phyloP scores from a whole-genome alignment of 2,888 invertebrate genomes.

The Pardosa pseudoannulata region DNA sequence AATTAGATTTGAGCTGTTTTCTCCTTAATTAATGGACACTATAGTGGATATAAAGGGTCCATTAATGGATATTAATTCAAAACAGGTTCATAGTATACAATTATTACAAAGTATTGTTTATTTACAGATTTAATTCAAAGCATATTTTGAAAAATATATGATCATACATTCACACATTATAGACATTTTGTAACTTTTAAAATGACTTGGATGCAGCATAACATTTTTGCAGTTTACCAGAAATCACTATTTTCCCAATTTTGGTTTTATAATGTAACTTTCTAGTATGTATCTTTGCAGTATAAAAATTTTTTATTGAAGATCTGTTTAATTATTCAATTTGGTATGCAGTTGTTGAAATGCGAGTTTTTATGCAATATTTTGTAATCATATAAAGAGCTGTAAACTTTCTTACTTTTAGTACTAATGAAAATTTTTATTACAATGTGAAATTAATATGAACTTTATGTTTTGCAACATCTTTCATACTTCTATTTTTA shows the following conservation, averaged over 20 bases:
- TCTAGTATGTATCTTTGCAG: background rate
- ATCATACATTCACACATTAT: too few species aligned
- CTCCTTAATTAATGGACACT: too few species aligned
- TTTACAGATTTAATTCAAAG: too few species aligned
- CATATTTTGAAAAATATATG: too few species aligned
- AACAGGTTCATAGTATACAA: too few species aligned
- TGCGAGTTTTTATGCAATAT: background rate
- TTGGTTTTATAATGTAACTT: conserved; percentile 5
- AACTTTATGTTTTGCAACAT: too few species aligned
- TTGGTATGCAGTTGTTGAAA: background rate
- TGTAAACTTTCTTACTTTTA: background rate
- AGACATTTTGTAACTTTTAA: background rate
- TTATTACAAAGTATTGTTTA: too few species aligned
- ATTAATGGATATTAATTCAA: too few species aligned
- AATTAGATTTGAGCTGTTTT: too few species aligned
- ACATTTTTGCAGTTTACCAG: conserved; percentile 5
- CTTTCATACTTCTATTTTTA: too few species aligned
- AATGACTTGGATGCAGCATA: conserved; percentile 15
- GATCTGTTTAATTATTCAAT: background rate
- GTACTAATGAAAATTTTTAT: background rate
- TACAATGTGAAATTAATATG: too few species aligned
- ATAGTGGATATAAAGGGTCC: too few species aligned
- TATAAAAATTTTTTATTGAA: background rate
- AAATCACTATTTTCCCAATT: background rate
- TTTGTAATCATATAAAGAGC: background rate